Base-by-base conservation (phyloP, 2,888 invertebrate species). In the Encarsia formosa region DNA sequence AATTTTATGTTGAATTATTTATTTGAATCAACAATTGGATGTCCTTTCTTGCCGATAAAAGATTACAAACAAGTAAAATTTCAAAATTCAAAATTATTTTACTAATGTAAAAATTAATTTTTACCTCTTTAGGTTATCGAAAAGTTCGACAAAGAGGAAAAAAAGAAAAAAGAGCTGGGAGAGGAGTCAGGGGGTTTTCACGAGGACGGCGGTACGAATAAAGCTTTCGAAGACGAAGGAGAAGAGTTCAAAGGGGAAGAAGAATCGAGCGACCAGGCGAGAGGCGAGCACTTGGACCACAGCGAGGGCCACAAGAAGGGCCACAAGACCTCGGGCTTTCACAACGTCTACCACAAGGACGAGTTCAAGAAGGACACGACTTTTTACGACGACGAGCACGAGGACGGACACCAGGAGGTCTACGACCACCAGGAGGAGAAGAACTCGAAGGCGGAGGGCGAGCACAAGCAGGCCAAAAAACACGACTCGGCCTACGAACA, bases 361-460 rank as follows among this genome's bases (percentile, higher is more conserved):
- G 88, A 88, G 70, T 87, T 81, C 77, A 86, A 87, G 71, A 87
- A 87, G 66, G 84, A 86, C 64, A 86, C 86, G 61, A 82, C 82
- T 63, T 87, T 87, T 75, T 87, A 87, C 68, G 87, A 87, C 63
- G 84, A 85, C 49, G 80, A 81, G 24, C 82, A 86, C 65, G 79
- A 81, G 44, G 80, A 79, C 41, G 86, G 84, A 1, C 79, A 83
- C 65, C 83, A 80, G 65, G 79, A 82, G 54, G 83, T 84, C 64
- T 80, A 85, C 66, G 82, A 78, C 2, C 59, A 44, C 15, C 49
- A 52, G 35, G 76, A 75, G n/a, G 62, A 73, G 23, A 77, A 78
- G 1, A 75, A 76, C 37, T 69, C 74, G 53, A 60, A 77, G 15
- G 75, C 72, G 13, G 75, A 76, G 56, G 81, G 79, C 4, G 75